Conservation (phyloP, 2,888 invertebrate genomes). For the Phyto melanocephala region DNA sequence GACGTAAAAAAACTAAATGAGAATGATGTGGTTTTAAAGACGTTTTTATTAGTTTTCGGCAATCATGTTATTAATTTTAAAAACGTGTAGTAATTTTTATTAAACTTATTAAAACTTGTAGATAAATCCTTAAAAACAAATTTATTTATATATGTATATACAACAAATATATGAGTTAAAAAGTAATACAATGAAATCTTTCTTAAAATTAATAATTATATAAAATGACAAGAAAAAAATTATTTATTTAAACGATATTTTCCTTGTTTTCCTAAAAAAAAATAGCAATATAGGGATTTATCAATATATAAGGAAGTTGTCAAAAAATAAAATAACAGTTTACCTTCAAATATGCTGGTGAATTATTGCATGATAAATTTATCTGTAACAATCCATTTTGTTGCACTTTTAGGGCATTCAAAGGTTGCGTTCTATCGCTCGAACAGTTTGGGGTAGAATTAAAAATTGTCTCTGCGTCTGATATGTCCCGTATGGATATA, state of each 20-base stretch:
- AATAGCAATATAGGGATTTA: too few species aligned
- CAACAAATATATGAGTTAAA: neutral
- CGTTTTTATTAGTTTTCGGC: too few species aligned
- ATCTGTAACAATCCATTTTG: neutral
- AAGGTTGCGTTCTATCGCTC: slow-evolving; percentile 9
- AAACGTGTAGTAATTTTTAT: too few species aligned
- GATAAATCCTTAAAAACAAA: neutral
- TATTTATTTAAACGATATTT: slow-evolving; percentile 65
- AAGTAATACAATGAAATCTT: slow-evolving; percentile 1
- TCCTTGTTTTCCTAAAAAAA: slow-evolving; percentile 71
- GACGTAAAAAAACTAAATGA: neutral
- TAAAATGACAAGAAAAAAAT: neutral
- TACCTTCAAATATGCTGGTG: slow-evolving; percentile 62
- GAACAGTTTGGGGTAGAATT: slow-evolving; percentile 74
- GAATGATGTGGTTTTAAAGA: too few species aligned
- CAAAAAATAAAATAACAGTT: neutral
- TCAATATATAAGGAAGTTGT: too few species aligned
- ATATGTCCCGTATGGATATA: slow-evolving; percentile 70
- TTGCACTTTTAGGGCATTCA: slow-evolving; percentile 47
- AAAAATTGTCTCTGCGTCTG: slow-evolving; percentile 72
- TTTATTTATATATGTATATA: neutral
- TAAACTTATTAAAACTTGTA: neutral
- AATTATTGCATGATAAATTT: slow-evolving; percentile 66
- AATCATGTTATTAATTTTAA: too few species aligned
- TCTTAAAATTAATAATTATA: neutral